Percentiles rank a stretch among this genome's conserved stretches.
phyloP scores from a whole-genome alignment of 2,888 invertebrate species.

The Drosophila austrosaltans region DNA sequence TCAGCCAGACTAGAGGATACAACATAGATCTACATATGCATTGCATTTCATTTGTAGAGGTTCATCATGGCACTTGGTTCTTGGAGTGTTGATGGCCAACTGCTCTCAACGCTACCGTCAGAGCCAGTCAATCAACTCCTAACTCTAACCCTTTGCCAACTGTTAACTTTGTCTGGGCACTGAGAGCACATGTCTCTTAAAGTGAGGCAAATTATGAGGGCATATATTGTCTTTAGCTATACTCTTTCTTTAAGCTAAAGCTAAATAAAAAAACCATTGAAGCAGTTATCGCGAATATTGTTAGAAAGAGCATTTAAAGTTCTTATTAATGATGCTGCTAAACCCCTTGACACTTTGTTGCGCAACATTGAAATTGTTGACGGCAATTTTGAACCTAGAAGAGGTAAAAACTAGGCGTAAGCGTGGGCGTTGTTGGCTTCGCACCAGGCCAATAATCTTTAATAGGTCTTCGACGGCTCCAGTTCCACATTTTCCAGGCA shows the following conservation, averaged over 20 bases:
- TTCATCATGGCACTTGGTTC: constrained; percentile 10
- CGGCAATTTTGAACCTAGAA: neutral
- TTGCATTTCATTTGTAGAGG: constrained; percentile 17
- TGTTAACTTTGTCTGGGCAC: constrained; percentile 8
- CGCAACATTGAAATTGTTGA: constrained; percentile 27
- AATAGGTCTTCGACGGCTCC: constrained; percentile 43
- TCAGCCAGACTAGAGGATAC: constrained; percentile 7
- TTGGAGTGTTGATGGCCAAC: constrained; percentile 61
- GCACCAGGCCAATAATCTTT: constrained; percentile 68
- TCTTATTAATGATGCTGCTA: neutral
- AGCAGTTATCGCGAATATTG: neutral
- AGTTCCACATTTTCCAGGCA: constrained; percentile 15
- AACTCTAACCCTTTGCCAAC: constrained; percentile 44
- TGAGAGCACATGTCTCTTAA: neutral
- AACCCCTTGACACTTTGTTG: constrained; percentile 37
- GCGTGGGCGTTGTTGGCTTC: constrained; percentile 42
- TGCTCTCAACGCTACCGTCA: constrained; percentile 73
- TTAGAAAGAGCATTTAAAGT: constrained; percentile 9
- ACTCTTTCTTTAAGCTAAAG: neutral
- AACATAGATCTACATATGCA: constrained; percentile 5
- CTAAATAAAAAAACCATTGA: neutral
- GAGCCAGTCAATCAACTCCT: constrained; percentile 10
- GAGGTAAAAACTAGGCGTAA: constrained; percentile 48
- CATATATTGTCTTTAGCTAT: constrained; percentile 18
- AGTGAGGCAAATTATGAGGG: constrained; percentile 36